Base-by-base conservation (phyloP, 1,140 invertebrate species). In the Pachypeltis micranthus region DNA sequence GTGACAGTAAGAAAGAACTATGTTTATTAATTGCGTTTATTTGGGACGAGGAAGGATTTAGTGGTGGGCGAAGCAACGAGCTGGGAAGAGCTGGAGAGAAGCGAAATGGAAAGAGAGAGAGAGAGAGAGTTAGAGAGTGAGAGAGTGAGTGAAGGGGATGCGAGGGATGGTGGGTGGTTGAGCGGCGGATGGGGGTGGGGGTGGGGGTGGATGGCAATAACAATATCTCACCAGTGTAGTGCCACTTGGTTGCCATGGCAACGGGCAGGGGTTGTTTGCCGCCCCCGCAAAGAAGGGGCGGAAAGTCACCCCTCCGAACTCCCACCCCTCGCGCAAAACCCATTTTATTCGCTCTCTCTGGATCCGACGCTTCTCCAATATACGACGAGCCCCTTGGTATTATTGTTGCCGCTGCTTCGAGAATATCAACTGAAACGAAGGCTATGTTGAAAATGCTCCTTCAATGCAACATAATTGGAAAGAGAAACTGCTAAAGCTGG, bases 161-260 rank as follows among this genome's bases (percentile, higher is more conserved):
- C n/a, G n/a, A n/a, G n/a, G n/a, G n/a, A 39, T 39, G 31, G 31
- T 39, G 31, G 16, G 10, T 4, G 12, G 47, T 16, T 4, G 47
- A 21, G 47, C 12, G 47, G 10, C 7, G 12, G 47, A 51, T 4
- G 47, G 47, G 47, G 23, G 47, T 7, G 7, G 31, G 31, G 7
- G 7, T 7, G 31, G 16, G 31, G 31, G 31, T 10, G 23, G 47
- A 51, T 51, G 47, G 47, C 47, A 16, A 51, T 51, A 51, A 51
- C 47, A 51, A 51, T 51, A 51, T 51, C 47, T 51, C 47, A 51
- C 47, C 47, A 51, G 47, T 51, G 47, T 51, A 51, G 12, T 51
- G 47, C 47, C 47, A 51, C 47, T 51, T 51, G 12, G 47, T 51
- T 51, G 47, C 47, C 47, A 21, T 51, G 47, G 47, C 47, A 51